These are phyloP conservation scores for Drosophila burlai DNA, from an alignment of 1,140 invertebrate genomes.

Conservation along the genomic window DNA sequence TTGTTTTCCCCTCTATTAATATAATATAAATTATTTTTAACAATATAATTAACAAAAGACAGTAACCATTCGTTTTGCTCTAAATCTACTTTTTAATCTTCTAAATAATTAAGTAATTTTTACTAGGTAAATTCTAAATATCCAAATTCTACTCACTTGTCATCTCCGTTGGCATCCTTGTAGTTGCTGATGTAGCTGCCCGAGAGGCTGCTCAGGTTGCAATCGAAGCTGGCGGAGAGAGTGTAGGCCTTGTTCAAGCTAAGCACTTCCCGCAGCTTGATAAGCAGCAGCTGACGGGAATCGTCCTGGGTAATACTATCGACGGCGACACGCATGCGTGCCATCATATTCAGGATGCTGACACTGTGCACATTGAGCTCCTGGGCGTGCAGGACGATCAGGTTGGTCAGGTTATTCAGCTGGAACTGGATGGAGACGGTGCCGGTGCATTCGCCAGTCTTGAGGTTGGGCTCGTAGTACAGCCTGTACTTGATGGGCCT, in stretches of 20 bases:
- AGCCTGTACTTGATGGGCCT: conserved; percentile 91
- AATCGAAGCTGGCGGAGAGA: conserved; percentile 60
- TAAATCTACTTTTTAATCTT: too few relatives aligned
- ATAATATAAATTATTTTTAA: too few relatives aligned
- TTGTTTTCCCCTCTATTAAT: too few relatives aligned
- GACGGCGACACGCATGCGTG: conserved; percentile 73
- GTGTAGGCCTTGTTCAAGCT: conserved; percentile 65
- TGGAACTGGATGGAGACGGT: conserved; percentile 89
- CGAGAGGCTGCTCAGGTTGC: conserved; percentile 51
- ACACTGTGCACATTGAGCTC: conserved; percentile 61
- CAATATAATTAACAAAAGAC: neutral
- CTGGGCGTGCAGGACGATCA: conserved; percentile 90
- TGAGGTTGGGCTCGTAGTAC: conserved; percentile 90
- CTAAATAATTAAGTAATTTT: neutral
- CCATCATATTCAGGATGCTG: conserved; percentile 81
- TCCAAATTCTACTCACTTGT: conserved; percentile 60
- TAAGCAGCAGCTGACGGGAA: conserved; percentile 60
- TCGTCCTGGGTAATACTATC: conserved; percentile 47
- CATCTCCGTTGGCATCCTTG: conserved; percentile 18
- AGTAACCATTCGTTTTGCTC: too few relatives aligned
- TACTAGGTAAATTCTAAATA: neutral
- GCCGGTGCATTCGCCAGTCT: conserved; percentile 88
- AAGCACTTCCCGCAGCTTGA: conserved; percentile 66
- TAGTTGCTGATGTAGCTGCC: conserved; percentile 72
- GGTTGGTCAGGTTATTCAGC: conserved; percentile 85